phyloP scores from a whole-genome alignment of 2,113 vertebrate species.

The Globicephala melas region DNA sequence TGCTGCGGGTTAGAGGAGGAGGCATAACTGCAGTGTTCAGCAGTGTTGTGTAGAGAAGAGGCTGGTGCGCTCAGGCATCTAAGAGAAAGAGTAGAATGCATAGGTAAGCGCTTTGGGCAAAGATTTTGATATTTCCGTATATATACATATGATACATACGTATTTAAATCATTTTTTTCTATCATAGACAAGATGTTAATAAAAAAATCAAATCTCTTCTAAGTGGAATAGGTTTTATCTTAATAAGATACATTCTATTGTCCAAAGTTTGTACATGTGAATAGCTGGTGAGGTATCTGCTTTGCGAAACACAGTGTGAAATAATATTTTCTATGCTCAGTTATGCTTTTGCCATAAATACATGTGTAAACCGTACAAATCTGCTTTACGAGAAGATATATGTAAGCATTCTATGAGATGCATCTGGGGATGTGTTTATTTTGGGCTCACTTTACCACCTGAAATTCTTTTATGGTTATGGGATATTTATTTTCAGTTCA shows the following conservation, averaged over 20 bases:
- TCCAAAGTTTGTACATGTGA: not conserved
- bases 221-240: not conserved
- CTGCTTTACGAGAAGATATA: not conserved
- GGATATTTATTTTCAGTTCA: slow-evolving; percentile 30
- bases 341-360: not conserved
- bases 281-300: not conserved
- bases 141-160: not conserved
- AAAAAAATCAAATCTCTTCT: not conserved
- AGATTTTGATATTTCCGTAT: not conserved
- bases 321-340: not conserved
- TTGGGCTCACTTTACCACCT: not conserved
- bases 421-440: not conserved
- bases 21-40: not conserved
- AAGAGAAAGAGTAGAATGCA: not conserved
- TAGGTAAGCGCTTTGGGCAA: not conserved
- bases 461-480: slow-evolving; percentile 32
- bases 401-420: not conserved
- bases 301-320: not conserved
- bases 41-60: not conserved
- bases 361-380: not conserved
- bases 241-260: not conserved
- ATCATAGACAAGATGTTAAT: not conserved
- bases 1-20: not conserved
- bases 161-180: not conserved
- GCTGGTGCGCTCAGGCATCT: not conserved